Conservation (phyloP, 53 echinoderm and acorn worm species). For the Hippasteria phrygiana region DNA sequence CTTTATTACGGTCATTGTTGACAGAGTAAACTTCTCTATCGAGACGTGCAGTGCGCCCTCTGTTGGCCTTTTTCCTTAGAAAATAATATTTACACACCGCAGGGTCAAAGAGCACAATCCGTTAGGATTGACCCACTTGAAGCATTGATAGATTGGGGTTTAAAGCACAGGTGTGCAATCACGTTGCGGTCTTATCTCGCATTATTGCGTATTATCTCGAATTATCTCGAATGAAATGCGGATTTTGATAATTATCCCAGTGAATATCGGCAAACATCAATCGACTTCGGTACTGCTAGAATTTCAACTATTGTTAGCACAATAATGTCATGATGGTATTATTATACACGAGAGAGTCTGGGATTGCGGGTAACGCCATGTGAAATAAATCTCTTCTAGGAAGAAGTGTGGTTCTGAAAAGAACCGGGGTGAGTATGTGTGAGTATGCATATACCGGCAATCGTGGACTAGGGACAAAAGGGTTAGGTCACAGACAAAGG, state of each 20-base stretch:
- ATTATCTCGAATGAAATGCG: slow-evolving; percentile 28
- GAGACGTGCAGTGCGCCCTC: slow-evolving; percentile 40
- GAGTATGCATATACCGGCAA: too few relatives aligned
- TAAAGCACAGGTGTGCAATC: slow-evolving; percentile 19
- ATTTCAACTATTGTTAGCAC: neutral
- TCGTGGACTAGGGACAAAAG: too few relatives aligned
- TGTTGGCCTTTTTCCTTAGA: too few relatives aligned
- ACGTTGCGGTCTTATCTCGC: slow-evolving; percentile 22
- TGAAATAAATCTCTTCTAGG: too few relatives aligned
- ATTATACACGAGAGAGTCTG: too few relatives aligned
- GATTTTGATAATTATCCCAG: slow-evolving; percentile 1
- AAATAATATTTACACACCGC: too few relatives aligned
- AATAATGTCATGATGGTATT: neutral
- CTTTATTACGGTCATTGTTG: too few relatives aligned
- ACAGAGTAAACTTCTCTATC: too few relatives aligned
- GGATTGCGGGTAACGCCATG: too few relatives aligned
- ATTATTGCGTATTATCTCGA: slow-evolving; percentile 32
- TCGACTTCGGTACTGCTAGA: neutral
- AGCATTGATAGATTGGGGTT: neutral
- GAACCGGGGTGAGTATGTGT: too few relatives aligned
- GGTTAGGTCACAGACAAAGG: too few relatives aligned
- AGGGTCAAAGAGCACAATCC: slow-evolving; percentile 44
- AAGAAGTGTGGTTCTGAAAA: too few relatives aligned
- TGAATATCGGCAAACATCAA: neutral
- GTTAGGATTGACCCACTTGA: slow-evolving; percentile 17